Evolutionary conservation across 2,888 invertebrate genomes (phyloP).

Genomic region (Caenorhabditis imperialis): DNA sequence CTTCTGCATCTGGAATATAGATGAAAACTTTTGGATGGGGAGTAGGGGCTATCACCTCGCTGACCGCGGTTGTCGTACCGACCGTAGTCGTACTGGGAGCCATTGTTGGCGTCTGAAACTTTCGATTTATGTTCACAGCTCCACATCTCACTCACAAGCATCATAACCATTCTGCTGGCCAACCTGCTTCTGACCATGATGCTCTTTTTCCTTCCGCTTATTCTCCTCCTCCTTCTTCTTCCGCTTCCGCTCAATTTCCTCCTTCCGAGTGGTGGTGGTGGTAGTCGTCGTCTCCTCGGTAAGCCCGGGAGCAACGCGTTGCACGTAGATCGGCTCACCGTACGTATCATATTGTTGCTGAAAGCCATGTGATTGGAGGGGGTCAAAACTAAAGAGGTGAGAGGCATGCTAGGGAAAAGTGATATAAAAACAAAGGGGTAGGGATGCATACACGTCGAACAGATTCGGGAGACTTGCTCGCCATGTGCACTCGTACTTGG

Average conservation of each 20-base stretch:
- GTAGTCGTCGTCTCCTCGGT: constrained; percentile 56
- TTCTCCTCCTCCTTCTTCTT: constrained; percentile 48
- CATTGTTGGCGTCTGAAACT: neutral
- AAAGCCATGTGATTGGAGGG: neutral
- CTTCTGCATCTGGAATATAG: constrained; percentile 46
- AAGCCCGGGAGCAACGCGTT: constrained; percentile 14
- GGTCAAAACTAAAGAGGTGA: constrained; percentile 10
- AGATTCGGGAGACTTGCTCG: constrained; percentile 47
- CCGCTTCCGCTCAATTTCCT: constrained; percentile 49
- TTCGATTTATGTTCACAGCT: neutral
- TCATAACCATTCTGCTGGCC: constrained; percentile 12
- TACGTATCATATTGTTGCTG: constrained; percentile 40
- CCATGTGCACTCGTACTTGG: constrained; percentile 55
- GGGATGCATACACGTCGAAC: constrained; percentile 46
- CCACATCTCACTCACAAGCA: constrained; percentile 12
- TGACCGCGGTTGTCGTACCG: constrained; percentile 15
- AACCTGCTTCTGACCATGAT: neutral
- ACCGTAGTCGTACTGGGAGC: constrained; percentile 14
- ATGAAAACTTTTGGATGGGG: constrained; percentile 5
- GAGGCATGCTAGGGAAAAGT: neutral
- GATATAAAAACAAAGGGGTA: constrained; percentile 15
- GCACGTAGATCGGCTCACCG: constrained; percentile 38
- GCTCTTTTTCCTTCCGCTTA: constrained; percentile 19
- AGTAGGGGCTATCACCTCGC: constrained; percentile 10
- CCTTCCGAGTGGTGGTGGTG: constrained; percentile 49